Conservation (phyloP, 2,888 invertebrate species). For the Campoplex capitator region DNA sequence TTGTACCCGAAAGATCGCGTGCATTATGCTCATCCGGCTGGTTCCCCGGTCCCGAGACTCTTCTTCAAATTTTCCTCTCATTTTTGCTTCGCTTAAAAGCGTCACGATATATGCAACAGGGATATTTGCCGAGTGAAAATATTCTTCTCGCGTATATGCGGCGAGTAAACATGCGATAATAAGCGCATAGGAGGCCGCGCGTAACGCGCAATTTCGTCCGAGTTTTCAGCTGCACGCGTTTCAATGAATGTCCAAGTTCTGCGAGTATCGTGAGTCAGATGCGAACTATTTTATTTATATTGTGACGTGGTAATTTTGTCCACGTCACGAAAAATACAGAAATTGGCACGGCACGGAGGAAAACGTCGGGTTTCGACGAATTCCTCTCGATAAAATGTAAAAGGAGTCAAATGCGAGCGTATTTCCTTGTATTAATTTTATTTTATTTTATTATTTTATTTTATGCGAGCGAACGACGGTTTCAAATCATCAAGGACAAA, state of each 20-base stretch:
- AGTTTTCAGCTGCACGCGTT: not conserved
- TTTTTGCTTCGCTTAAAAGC: conserved; percentile 7
- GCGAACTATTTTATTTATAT: not conserved
- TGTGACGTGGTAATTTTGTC: no score
- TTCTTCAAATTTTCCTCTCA: conserved; percentile 5
- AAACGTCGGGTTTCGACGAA: no score
- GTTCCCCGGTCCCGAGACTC: not conserved
- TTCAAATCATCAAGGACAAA: no score
- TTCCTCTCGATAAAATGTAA: no score
- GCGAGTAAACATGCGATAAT: conserved; percentile 20
- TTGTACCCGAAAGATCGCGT: not conserved
- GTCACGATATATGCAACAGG: not conserved
- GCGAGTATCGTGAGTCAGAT: not conserved
- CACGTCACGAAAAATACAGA: no score
- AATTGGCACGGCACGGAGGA: no score
- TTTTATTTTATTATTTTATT: no score
- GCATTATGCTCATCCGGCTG: conserved; percentile 12
- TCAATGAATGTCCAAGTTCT: not conserved
- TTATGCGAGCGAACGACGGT: no score
- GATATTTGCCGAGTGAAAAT: not conserved
- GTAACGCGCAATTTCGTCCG: not conserved
- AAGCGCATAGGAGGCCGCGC: not conserved
- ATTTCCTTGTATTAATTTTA: no score
- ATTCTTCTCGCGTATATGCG: conserved; percentile 7
- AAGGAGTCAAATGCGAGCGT: no score